A percentile compares a stretch with the other conserved stretches of the same genome.
phyloP scores from a whole-genome alignment of 1,140 invertebrate genomes.

The Macrobrachium rosenbergii region DNA sequence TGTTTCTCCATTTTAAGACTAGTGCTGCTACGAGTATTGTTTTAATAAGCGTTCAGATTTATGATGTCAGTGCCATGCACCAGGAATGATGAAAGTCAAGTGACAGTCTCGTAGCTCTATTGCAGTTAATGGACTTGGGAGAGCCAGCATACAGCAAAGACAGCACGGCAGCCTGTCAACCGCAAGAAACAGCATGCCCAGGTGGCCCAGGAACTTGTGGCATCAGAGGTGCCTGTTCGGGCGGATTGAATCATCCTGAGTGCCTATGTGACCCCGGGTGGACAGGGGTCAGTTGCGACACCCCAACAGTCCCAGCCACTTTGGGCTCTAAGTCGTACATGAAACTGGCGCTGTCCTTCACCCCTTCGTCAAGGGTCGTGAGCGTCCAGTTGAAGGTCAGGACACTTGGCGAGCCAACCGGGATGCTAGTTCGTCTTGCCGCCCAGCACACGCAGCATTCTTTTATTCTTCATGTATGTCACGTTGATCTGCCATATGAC shows the following conservation, averaged over 20 bases:
- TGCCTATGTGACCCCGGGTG: slow-evolving; percentile 72
- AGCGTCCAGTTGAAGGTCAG: slow-evolving; percentile 36
- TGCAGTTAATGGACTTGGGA: slow-evolving; percentile 47
- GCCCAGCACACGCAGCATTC: slow-evolving; percentile 11
- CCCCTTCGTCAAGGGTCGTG: slow-evolving; percentile 75
- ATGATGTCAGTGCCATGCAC: too few relatives aligned
- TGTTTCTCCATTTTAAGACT: too few relatives aligned
- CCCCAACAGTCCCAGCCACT: slow-evolving; percentile 85
- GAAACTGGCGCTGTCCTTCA: slow-evolving; percentile 93
- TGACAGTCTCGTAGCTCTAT: slow-evolving; percentile 7
- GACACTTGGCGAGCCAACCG: slow-evolving; percentile 2
- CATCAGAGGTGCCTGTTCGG: slow-evolving; percentile 23
- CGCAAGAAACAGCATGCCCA: slow-evolving; percentile 26
- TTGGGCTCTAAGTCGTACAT: slow-evolving; percentile 94
- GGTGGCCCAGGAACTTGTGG: slow-evolving; percentile 18
- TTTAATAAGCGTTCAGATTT: not conserved
- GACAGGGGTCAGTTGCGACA: slow-evolving; percentile 86
- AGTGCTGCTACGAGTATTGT: too few relatives aligned
- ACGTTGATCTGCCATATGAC: too few relatives aligned
- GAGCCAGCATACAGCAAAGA: slow-evolving; percentile 14
- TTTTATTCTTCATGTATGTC: slow-evolving; percentile 30
- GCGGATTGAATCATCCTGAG: slow-evolving; percentile 39
- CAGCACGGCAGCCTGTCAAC: slow-evolving; percentile 19
- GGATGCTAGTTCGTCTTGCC: slow-evolving; percentile 27
- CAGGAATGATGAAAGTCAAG: not conserved